phyloP scores from a whole-genome alignment of 2,797 vertebrate genomes.

The Parambassis ranga region DNA sequence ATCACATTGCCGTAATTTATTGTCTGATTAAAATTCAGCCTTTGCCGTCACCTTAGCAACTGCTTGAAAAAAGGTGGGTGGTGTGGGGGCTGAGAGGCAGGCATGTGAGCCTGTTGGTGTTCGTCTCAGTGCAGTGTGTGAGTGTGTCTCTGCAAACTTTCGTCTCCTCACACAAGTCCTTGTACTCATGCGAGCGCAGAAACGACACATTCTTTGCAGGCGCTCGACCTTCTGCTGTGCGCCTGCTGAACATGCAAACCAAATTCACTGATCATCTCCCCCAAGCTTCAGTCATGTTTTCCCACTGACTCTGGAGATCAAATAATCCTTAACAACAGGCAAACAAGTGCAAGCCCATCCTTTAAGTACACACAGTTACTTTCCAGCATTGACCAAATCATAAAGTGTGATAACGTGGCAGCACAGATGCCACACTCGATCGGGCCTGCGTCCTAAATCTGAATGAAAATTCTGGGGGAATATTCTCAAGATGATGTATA shows the following conservation, averaged over 20 bases:
- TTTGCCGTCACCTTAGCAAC: slow-evolving; percentile 86
- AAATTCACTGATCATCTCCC: background rate
- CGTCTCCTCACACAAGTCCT: slow-evolving; percentile 55
- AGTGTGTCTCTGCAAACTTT: slow-evolving; percentile 59
- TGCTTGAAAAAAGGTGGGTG: slow-evolving; percentile 80
- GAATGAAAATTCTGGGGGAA: slow-evolving; percentile 40
- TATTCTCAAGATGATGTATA: slow-evolving; percentile 52
- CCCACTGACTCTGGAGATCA: slow-evolving; percentile 12
- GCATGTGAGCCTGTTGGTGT: slow-evolving; percentile 68
- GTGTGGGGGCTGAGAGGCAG: slow-evolving; percentile 79
- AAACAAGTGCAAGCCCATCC: background rate
- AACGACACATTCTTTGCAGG: slow-evolving; percentile 55
- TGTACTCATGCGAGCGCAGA: slow-evolving; percentile 36
- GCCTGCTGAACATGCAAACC: slow-evolving; percentile 11
- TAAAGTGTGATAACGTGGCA: background rate
- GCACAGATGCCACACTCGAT: slow-evolving; percentile 10
- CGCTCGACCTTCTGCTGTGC: slow-evolving; percentile 54
- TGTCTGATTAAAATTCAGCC: slow-evolving; percentile 84
- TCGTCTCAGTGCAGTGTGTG: slow-evolving; percentile 47
- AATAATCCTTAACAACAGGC: background rate
- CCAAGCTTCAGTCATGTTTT: slow-evolving; percentile 4
- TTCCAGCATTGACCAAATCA: background rate
- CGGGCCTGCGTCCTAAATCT: slow-evolving; percentile 38
- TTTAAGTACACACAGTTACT: background rate
- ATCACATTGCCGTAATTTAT: slow-evolving; percentile 78